Percentiles rank a stretch among this genome's conserved stretches.
phyloP scores from a whole-genome alignment of 2,797 vertebrate species.

The Alfaro cultratus region DNA sequence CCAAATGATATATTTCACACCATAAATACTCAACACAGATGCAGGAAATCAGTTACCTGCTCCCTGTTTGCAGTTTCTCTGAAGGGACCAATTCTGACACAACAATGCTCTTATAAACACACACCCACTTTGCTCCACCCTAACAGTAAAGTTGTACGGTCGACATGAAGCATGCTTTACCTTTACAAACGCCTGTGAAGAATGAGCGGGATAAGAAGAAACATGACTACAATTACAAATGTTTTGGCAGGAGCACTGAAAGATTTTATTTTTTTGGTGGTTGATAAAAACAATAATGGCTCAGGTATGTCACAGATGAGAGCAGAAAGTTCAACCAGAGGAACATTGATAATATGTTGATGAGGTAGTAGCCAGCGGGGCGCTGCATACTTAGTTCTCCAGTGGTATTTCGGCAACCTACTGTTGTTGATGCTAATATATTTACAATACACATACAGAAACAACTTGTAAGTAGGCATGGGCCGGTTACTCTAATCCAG shows the following conservation, averaged over 20 bases:
- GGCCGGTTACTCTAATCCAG: background rate
- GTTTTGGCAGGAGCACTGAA: slow-evolving; percentile 73
- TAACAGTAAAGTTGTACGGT: slow-evolving; percentile 66
- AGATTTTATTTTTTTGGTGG: slow-evolving; percentile 27
- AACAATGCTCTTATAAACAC: slow-evolving; percentile 72
- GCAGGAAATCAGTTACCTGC: slow-evolving; percentile 73
- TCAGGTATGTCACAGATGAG: slow-evolving; percentile 66
- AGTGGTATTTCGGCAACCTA: slow-evolving; percentile 75
- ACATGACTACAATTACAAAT: slow-evolving; percentile 72
- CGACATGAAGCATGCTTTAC: slow-evolving; percentile 74
- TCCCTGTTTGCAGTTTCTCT: slow-evolving; percentile 70
- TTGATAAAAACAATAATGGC: slow-evolving; percentile 62
- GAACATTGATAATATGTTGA: slow-evolving; percentile 71
- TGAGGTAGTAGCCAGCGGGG: slow-evolving; percentile 82
- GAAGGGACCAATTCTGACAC: slow-evolving; percentile 82
- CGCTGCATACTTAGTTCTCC: slow-evolving; percentile 77
- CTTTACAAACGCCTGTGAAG: slow-evolving; percentile 73
- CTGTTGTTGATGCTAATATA: slow-evolving; percentile 70
- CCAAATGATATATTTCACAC: slow-evolving; percentile 87
- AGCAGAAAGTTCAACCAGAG: slow-evolving; percentile 59
- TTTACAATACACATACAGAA: slow-evolving; percentile 70
- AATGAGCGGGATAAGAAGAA: slow-evolving; percentile 55
- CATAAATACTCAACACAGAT: slow-evolving; percentile 81
- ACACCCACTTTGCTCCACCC: slow-evolving; percentile 39
- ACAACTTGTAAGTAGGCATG: slow-evolving; percentile 42